phyloP scores from a whole-genome alignment of 2,113 vertebrate genomes.

The Sapajus apella region DNA sequence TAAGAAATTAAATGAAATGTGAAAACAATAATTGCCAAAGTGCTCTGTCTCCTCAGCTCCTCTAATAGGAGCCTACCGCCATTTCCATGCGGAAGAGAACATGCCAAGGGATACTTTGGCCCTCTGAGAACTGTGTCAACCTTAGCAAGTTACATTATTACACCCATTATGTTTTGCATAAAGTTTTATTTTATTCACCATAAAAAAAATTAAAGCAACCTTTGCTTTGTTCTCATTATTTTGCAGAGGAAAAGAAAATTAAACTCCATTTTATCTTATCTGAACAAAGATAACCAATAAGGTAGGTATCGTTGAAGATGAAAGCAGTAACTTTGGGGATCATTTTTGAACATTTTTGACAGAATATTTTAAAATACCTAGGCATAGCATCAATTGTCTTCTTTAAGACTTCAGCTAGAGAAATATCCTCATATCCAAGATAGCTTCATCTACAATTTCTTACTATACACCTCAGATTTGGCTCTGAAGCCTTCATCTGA shows the following conservation, averaged over 20 bases:
- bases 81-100: conserved; percentile 57
- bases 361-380: conserved; percentile 34
- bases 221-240: conserved; percentile 59
- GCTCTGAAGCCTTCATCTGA: not conserved
- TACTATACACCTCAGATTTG: not conserved
- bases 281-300: not conserved
- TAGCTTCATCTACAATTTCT: not conserved
- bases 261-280: not conserved
- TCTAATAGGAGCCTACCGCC: conserved; percentile 49
- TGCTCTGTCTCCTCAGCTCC: conserved; percentile 20
- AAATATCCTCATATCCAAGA: not conserved
- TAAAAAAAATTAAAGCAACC: conserved; percentile 57
- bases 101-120: conserved; percentile 61
- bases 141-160: conserved; percentile 71
- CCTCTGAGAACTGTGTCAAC: conserved; percentile 72
- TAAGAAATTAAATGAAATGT: conserved; percentile 44
- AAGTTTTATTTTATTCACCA: conserved; percentile 61
- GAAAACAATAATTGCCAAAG: conserved; percentile 62
- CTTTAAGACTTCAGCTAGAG: not conserved
- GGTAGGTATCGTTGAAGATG: not conserved
- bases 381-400: not conserved
- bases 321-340: not conserved
- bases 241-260: not conserved
- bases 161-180: conserved; percentile 58
- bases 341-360: not conserved